phyloP scores from a whole-genome alignment of 92 coral and sea anemone genomes.

The Parazoanthus darwini region DNA sequence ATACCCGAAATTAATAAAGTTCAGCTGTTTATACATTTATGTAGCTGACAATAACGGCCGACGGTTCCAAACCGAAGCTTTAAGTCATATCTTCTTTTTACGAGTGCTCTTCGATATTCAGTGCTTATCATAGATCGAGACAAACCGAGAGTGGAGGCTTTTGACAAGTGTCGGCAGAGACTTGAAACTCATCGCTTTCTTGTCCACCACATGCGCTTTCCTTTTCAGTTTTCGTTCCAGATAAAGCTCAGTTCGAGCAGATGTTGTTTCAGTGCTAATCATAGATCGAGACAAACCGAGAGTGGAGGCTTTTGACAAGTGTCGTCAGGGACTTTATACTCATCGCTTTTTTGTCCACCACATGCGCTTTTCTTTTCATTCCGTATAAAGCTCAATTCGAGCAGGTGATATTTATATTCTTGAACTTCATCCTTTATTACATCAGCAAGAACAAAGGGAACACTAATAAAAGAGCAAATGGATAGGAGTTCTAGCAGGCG shows the following conservation, averaged over 20 bases:
- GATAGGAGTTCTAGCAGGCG: constrained; percentile 8
- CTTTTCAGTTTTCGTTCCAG: neutral
- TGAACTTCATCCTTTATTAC: constrained; percentile 15
- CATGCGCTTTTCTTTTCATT: neutral
- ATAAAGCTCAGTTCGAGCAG: neutral
- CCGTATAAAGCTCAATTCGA: neutral
- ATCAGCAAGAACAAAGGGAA: constrained; percentile 21
- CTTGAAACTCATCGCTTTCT: neutral
- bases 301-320: constrained; percentile 19
- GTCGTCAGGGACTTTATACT: neutral
- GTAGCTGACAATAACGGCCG: too few relatives aligned
- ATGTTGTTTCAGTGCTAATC: neutral
- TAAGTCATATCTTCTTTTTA: neutral
- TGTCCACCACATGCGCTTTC: neutral
- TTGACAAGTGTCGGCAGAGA: neutral
- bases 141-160: constrained; percentile 21
- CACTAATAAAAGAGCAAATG: constrained; percentile 7
- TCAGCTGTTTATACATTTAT: too few relatives aligned
- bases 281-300: constrained; percentile 14
- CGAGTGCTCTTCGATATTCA: neutral
- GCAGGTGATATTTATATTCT: neutral
- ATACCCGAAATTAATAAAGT: too few relatives aligned
- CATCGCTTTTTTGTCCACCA: neutral
- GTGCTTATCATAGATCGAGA: neutral
- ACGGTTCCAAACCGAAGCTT: too few relatives aligned